Evolutionary conservation across 2,888 invertebrate genomes (phyloP).

Genomic region (Lissocephala sabroskyi): DNA sequence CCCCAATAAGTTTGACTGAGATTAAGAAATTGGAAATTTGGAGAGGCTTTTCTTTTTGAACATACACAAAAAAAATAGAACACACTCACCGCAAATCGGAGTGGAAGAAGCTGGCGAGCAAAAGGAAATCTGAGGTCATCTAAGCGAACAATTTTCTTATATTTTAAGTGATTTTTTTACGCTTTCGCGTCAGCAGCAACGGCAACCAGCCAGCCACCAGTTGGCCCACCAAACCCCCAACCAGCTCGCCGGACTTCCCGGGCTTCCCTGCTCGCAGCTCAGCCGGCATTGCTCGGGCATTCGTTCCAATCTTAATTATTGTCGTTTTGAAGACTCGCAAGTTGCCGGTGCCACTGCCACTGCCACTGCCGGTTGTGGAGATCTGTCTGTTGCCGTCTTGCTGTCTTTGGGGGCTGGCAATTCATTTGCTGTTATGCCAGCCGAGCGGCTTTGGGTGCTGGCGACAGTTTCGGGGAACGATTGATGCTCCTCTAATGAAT

Average conservation of each 20-base stretch:
- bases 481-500: slow-evolving; percentile 53
- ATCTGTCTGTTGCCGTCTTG: no score
- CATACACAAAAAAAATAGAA: no score
- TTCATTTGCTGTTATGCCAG: slow-evolving; percentile 48
- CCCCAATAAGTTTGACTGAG: no score
- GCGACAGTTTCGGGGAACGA: slow-evolving; percentile 9
- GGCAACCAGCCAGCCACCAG: no score
- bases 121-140: no score
- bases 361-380: slow-evolving; percentile 11
- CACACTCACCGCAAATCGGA: no score
- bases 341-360: slow-evolving; percentile 7
- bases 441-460: background rate
- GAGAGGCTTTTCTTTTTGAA: no score
- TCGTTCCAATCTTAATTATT: slow-evolving; percentile 61
- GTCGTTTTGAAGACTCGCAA: slow-evolving; percentile 31
- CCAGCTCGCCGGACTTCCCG: no score
- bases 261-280: no score
- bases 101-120: no score
- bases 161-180: slow-evolving; percentile 56
- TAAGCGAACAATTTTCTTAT: slow-evolving; percentile 42
- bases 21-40: no score
- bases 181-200: slow-evolving; percentile 52
- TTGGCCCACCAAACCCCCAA: no score
- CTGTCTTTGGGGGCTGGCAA: slow-evolving; percentile 11
- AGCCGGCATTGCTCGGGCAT: slow-evolving; percentile 29